Evolutionary conservation across 1,140 invertebrate genomes (phyloP), one percentile per base, ranked within the genome.

Genomic region (Megalonaias nervosa): DNA sequence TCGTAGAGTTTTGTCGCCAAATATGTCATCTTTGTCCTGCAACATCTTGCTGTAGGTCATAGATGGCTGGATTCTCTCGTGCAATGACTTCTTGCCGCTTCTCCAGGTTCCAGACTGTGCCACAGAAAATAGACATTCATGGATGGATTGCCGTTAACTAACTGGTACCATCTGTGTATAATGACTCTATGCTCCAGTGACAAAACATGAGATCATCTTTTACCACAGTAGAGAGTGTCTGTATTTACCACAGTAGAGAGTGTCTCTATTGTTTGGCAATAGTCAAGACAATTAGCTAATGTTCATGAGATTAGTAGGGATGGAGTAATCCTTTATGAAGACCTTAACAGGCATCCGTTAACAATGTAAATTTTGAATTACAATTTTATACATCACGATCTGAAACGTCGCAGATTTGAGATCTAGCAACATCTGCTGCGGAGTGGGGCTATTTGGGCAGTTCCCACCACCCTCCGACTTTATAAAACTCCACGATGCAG

Each of bases 21-120:
- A 89, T 11, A 87, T 81, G 38, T 82, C 81, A 55, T 78, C 68
- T 23, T 73, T 75, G 55, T 79, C 60, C 21, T 70, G 67, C 21
- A 84, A 74, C 3, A 86, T 77, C 5, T 65, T 73, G 38, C 83
- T 86, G 76, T 86, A 88, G 0, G 86, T 82, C 38, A 77, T 71
- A 2, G 84, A 87, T 19, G 84, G 83, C 15, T 83, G 75, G 15
- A 89, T 82, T 70, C 88, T 66, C 2, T 81, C 70, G 3, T 65
- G 56, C 1, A 83, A 19, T 6, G 66, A 74, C 3, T 68, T 21
- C 38, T 79, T 82, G 4, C 60, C 71, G 58, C 85, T 88, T 21
- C 82, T 75, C 88, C 88, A 89, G 14, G 85, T 87, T 26, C 88
- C 86, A 21, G 82, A 85, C 86, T 89, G 80, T 68, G 38, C 6